A percentile compares a stretch with the other conserved stretches of the same genome.
Evolutionary conservation across 1,140 invertebrate genomes (phyloP).

Genomic region (Aphis craccivora): DNA sequence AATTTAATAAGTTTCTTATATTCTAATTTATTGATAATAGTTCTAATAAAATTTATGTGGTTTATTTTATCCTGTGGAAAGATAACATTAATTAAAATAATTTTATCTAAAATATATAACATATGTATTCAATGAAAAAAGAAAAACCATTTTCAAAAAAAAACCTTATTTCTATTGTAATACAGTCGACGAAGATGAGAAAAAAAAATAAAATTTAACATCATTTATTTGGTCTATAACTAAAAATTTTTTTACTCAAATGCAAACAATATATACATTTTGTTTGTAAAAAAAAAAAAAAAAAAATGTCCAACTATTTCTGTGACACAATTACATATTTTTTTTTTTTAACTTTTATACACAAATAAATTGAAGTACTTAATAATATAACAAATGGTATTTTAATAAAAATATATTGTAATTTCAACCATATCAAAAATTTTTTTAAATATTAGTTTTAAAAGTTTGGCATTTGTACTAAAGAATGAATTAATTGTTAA

Average conservation of each 20-base stretch:
- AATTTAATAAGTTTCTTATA: background rate
- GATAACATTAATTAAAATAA: conserved; percentile 23
- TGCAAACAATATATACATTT: background rate
- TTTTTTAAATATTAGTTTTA: background rate
- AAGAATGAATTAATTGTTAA: background rate
- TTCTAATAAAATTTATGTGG: background rate
- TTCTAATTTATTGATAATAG: conserved; percentile 33
- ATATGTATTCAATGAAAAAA: background rate
- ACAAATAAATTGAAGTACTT: background rate
- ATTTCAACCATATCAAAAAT: background rate
- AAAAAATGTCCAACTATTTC: background rate
- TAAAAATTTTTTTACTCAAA: background rate
- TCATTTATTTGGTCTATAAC: background rate
- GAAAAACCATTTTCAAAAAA: conserved; percentile 35
- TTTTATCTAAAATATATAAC: conserved; percentile 32
- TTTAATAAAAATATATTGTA: background rate
- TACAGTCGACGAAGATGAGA: conserved; percentile 47
- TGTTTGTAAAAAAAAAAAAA: background rate
- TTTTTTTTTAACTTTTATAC: background rate
- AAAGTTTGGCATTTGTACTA: conserved; percentile 39
- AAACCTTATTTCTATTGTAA: conserved; percentile 49
- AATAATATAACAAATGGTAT: conserved; percentile 34
- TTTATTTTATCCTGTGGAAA: conserved; percentile 10
- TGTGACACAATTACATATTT: background rate
- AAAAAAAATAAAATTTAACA: conserved; percentile 44